Evolutionary conservation across 2,113 vertebrate species (phyloP), one percentile per base, ranked within the genome.

Genomic region (Muntiacus reevesi): DNA sequence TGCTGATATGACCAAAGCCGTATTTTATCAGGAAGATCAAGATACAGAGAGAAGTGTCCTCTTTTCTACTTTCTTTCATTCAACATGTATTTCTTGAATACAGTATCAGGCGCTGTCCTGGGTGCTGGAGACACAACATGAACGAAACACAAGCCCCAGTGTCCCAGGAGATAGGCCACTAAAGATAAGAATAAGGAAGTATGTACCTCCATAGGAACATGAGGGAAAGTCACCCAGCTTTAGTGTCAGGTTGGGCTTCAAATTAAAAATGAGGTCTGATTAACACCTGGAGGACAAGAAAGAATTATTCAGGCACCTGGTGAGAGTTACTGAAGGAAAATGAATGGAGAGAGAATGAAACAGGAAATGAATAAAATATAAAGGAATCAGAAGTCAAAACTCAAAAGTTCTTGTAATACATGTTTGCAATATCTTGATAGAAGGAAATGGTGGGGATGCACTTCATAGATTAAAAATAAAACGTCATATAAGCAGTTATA

Each of bases 11-110:
- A 25, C 28, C 43, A 95, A 81, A 82, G 74, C 59, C 6, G 1
- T 55, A 92, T 95, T 94, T 96, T 90, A 82, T 89, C 47, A 40
- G 43, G 25, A 92, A 52, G 55, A 96, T 92, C 14, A 87, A 91
- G 92, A 85, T 57, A 28, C 2, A 67, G 21, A 67, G 21, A 60
- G 45, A 94, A 43, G 62, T 36, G 62, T 25, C 74, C 30, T 76
- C 45, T 54, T 87, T 91, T 60, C 86, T 14, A 50, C 45, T 89
- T 71, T 78, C n/a, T 11, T 59, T 96, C 33, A 74, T 43, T 89
- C 94, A 62, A 36, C 9, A 14, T 21, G 2, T 43, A 17, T 45
- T 95, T 91, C 82, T 14, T n/a, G 27, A 87, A 43, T 14, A 45
- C 7, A 30, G 17, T 43, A 25, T 28, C 47, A 55, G 92, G 52